phyloP scores from a whole-genome alignment of 2,113 vertebrate species.

The Tretioscincus oriximinensis region DNA sequence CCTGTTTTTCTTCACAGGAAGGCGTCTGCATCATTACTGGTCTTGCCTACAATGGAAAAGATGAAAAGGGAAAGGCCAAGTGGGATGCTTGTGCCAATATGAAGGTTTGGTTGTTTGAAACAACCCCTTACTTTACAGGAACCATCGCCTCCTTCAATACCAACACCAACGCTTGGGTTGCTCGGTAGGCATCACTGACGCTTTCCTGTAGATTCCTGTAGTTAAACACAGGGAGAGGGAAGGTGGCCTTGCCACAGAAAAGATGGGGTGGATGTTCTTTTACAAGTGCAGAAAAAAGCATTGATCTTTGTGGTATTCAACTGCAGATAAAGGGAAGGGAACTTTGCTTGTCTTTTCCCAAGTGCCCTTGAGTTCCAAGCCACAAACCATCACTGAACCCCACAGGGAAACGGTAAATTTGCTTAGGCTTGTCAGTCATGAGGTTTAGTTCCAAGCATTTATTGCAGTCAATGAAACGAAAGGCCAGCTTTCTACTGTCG shows the following conservation, averaged over 20 bases:
- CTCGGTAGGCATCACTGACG: constrained; percentile 81
- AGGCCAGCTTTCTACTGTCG: too few species aligned
- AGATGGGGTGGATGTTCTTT: not conserved
- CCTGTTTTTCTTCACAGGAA: constrained; percentile 75
- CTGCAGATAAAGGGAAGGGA: too few species aligned
- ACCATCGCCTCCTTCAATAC: constrained; percentile 96
- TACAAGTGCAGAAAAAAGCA: not conserved
- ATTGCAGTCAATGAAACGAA: too few species aligned
- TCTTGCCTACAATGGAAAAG: constrained; percentile 85
- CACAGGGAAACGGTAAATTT: too few species aligned
- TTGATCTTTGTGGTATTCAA: not conserved
- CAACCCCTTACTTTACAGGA: constrained; percentile 88
- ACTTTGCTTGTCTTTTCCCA: too few species aligned
- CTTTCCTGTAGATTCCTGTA: not conserved
- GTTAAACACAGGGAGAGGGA: not conserved
- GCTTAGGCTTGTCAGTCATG: too few species aligned
- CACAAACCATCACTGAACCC: too few species aligned
- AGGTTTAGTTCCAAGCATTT: too few species aligned
- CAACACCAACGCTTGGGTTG: constrained; percentile 94
- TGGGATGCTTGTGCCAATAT: constrained; percentile 97
- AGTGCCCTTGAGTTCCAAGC: too few species aligned
- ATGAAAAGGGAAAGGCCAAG: constrained; percentile 66
- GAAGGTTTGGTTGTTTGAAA: constrained; percentile 95
- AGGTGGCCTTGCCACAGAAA: not conserved
- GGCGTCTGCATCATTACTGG: constrained; percentile 92